Percentiles rank a stretch among this genome's conserved stretches.
Evolutionary conservation across 2,113 vertebrate species (phyloP).

Genomic region (Leuciscus idus): DNA sequence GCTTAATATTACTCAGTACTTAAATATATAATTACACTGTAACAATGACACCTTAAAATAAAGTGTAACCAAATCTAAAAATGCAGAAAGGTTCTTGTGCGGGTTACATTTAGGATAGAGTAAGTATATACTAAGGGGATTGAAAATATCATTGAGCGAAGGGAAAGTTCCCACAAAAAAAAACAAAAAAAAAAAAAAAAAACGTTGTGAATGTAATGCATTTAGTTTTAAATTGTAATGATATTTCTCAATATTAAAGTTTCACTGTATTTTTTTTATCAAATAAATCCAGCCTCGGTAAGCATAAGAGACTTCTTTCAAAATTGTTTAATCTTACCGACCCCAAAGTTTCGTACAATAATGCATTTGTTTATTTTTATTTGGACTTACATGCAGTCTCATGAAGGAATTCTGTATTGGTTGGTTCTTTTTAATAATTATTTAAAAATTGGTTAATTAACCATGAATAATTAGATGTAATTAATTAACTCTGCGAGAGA

Average conservation of each 20-base stretch:
- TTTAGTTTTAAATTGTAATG: not conserved
- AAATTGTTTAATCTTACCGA: not conserved
- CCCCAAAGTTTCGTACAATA: not conserved
- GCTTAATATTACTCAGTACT: too few species aligned
- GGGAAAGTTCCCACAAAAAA: not conserved
- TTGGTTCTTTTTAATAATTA: not conserved
- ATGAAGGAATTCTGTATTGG: not conserved
- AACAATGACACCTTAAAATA: too few species aligned
- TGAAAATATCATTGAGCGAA: not conserved
- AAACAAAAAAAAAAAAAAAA: not conserved
- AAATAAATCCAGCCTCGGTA: not conserved
- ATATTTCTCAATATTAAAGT: not conserved
- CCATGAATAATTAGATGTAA: slow-evolving; percentile 23
- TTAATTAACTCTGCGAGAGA: slow-evolving; percentile 44
- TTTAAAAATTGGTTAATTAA: not conserved
- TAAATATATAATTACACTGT: too few species aligned
- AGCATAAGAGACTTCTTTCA: not conserved
- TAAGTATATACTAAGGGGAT: not conserved
- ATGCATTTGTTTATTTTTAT: not conserved
- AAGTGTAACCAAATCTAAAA: not conserved
- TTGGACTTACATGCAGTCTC: too few species aligned
- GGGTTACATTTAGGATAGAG: not conserved
- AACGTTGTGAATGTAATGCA: not conserved
- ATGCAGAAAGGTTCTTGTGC: not conserved
- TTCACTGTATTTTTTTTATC: not conserved